Evolutionary conservation across 2,797 vertebrate species (phyloP).

Genomic region (Sebastes glaucus): DNA sequence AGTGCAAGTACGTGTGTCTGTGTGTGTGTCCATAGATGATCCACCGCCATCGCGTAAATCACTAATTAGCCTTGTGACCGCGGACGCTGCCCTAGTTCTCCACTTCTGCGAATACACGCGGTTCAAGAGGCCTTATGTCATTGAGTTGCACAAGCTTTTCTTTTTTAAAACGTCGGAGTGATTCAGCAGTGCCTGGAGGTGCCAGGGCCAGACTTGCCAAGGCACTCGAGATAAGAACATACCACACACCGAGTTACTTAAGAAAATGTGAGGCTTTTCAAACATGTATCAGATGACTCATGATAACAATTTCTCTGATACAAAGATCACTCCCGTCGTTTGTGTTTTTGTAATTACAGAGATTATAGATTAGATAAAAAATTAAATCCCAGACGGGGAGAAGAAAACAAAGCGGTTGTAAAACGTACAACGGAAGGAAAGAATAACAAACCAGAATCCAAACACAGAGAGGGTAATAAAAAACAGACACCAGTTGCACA

Average conservation of each 20-base stretch:
- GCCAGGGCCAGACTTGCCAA: slow-evolving; percentile 32
- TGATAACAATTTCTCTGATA: background rate
- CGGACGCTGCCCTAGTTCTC: slow-evolving; percentile 61
- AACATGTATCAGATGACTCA: background rate
- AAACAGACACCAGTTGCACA: slow-evolving; percentile 56
- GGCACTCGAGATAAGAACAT: slow-evolving; percentile 53
- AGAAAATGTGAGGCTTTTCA: slow-evolving; percentile 19
- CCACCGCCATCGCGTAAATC: slow-evolving; percentile 44
- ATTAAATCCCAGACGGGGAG: background rate
- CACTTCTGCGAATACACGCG: slow-evolving; percentile 21
- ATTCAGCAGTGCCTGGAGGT: slow-evolving; percentile 68
- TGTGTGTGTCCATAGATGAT: slow-evolving; percentile 30
- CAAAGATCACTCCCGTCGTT: background rate
- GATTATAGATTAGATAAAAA: background rate
- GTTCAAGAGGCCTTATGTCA: slow-evolving; percentile 60
- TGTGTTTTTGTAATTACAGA: background rate
- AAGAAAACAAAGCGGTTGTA: background rate
- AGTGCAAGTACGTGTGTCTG: background rate
- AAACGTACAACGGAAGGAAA: slow-evolving; percentile 27
- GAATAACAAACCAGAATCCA: slow-evolving; percentile 18
- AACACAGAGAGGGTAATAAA: slow-evolving; percentile 30
- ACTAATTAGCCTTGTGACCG: slow-evolving; percentile 72
- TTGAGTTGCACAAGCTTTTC: slow-evolving; percentile 44
- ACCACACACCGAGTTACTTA: slow-evolving; percentile 5
- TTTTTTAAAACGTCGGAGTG: slow-evolving; percentile 33